Base-by-base conservation (phyloP, 2,797 vertebrate genomes). In the Enteromius treurensis region DNA sequence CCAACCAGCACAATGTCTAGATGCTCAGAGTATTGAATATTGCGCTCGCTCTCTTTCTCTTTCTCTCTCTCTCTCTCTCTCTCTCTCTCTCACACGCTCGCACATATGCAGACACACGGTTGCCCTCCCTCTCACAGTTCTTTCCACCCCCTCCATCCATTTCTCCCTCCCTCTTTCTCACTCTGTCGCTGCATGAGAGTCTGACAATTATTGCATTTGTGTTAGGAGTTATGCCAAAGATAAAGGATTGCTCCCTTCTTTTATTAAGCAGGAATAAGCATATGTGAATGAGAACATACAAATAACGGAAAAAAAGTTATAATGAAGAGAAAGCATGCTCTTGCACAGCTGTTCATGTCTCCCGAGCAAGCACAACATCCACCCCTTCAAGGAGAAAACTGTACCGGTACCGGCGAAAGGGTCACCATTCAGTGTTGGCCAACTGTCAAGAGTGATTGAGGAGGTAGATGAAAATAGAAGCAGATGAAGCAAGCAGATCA, bases 181-280 rank as follows among this genome's bases (percentile, higher is more conserved):
- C 85, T 85, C 89, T 88, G 55, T 74, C 40, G 19, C 45, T 68
- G 84, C 83, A 79, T 80, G 88, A 80, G 87, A 89, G 91, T 93
- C 91, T 91, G 86, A 92, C 91, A 93, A 92, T 94, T 92, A 93
- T 91, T 83, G 91, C 89, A 89, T 89, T 91, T 90, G 89, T 91
- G 89, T 90, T 92, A 90, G 84, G 89, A 91, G 90, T 90, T 90
- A 71, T 89, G 91, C 92, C 90, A 91, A 88, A 90, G 88, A 92
- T 88, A 87, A 89, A 92, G 87, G 86, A 93, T 86, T 83, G 85
- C 86, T 81, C 65, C 79, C 92, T 92, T 89, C 85, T 84, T 77
- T 80, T 76, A 77, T 78, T 23, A 60, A 88, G 85, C 87, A 87
- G 88, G 90, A 91, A 90, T 90, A 93, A 92, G 86, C 91, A 91